A percentile compares a stretch with the other conserved stretches of the same genome.
phyloP scores from a whole-genome alignment of 2,113 vertebrate species.

The Ceyx melanurus region DNA sequence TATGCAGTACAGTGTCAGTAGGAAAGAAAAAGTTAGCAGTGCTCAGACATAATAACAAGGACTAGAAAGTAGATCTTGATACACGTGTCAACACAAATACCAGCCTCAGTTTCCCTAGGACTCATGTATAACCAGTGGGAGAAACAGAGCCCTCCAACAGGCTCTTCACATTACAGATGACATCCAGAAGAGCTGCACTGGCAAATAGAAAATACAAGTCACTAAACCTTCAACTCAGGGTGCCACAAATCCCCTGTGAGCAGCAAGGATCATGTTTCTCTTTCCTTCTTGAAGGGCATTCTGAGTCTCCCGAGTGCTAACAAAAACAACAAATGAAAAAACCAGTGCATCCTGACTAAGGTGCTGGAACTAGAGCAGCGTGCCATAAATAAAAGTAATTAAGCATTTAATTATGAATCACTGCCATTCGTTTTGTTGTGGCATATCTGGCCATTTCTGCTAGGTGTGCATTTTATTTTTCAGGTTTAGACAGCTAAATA shows the following conservation, averaged over 20 bases:
- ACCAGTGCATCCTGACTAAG: neutral
- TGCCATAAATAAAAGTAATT: neutral
- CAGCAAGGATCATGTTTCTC: neutral
- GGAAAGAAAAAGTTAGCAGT: neutral
- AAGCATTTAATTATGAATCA: neutral
- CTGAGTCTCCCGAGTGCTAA: neutral
- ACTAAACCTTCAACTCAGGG: neutral
- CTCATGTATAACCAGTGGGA: rapidly evolving
- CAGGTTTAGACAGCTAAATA: neutral
- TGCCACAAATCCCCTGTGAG: neutral
- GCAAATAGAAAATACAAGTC: neutral
- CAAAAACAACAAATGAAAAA: neutral
- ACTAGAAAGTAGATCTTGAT: neutral
- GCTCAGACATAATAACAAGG: neutral
- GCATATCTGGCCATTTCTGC: neutral
- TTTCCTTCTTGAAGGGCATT: neutral
- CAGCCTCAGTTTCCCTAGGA: neutral
- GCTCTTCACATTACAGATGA: neutral
- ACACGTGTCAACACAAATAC: neutral
- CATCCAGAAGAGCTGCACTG: neutral
- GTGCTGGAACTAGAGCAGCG: neutral
- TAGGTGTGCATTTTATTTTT: neutral
- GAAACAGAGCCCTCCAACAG: neutral
- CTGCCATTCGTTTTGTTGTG: neutral
- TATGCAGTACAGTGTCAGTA: neutral